These are phyloP conservation scores for Zaprionus lineosus DNA, from an alignment of 2,888 invertebrate species.

Conservation along the genomic window DNA sequence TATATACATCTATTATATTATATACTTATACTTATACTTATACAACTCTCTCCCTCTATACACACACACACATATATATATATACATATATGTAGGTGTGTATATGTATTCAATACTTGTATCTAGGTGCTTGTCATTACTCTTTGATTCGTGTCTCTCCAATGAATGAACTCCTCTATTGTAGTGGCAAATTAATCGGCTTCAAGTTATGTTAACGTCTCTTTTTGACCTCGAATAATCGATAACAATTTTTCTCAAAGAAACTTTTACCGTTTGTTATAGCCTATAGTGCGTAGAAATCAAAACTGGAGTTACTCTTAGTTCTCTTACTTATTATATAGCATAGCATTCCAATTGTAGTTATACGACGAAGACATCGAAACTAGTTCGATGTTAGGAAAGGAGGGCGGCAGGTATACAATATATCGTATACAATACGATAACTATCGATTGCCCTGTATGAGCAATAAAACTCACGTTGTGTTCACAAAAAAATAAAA, in stretches of 20 bases:
- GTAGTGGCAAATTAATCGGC: conserved; percentile 41
- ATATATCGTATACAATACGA: conserved; percentile 47
- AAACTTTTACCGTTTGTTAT: conserved; percentile 51
- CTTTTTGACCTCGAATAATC: conserved; percentile 29
- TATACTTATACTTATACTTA: too few relatives aligned
- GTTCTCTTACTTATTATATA: conserved; percentile 42
- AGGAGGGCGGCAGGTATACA: conserved; percentile 1
- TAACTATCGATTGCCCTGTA: conserved; percentile 2
- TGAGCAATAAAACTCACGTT: conserved; percentile 58
- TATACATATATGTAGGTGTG: conserved; percentile 20
- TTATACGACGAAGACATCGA: conserved; percentile 17
- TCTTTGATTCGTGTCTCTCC: conserved; percentile 32
- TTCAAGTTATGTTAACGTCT: conserved; percentile 26
- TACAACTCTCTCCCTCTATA: conserved; percentile 39
- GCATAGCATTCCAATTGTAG: conserved; percentile 34
- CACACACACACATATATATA: conserved; percentile 31
- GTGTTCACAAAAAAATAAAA: conserved; percentile 52
- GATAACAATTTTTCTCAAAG: conserved; percentile 58
- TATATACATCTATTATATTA: too few relatives aligned
- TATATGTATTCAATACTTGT: conserved; percentile 9
- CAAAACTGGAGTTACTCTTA: conserved; percentile 58
- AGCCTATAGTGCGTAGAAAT: conserved; percentile 41
- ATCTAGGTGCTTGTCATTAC: conserved; percentile 50
- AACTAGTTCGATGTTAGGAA: conserved; percentile 36
- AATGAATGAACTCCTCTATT: conserved; percentile 5